Base-by-base conservation (phyloP, 2,797 vertebrate species). In the Hippoglossus hippoglossus region DNA sequence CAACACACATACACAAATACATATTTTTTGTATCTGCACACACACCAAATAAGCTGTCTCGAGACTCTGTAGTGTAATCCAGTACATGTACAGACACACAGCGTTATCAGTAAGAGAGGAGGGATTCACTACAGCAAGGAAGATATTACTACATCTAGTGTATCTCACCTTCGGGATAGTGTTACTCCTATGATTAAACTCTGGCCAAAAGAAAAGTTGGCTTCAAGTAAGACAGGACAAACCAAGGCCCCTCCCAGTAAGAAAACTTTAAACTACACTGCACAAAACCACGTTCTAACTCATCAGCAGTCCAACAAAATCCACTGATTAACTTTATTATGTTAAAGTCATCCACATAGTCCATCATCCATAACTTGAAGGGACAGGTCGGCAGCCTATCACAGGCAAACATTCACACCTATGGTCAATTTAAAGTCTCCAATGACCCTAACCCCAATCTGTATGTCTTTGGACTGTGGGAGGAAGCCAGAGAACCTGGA, bases 71-170 rank as follows among this genome's bases (percentile, higher is more conserved):
- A 65, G 74, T 46, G 77, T 83, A 88, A 85, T 80, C 84, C 73
- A 66, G 71, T 72, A 72, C 75, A 79, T 76, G 58, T 71, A 87
- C 68, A 58, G 62, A 73, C 63, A 75, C 70, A 63, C 70, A 61
- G 56, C 5, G 53, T 91, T 90, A 91, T 89, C 90, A 77, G 81
- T 1, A 10, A 58, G 31, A 73, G 66, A 86, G 64, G 63, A 76
- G 72, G 70, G 76, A 85, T 77, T 88, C 77, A 78, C 52, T 86
- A 74, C 75, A 79, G 83, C 82, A 71, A 51, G 75, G 54, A 82
- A 87, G 82, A 89, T 82, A 84, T 85, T 81, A 79, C 67, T 66
- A 75, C 73, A 91, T 89, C 85, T 80, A 28, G 71, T 86, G 82
- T 84, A 87, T 91, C 87, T 87, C 63, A 76, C 13, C 70, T 69